Conservation (phyloP, 2,113 vertebrate genomes). For the Noctilio leporinus region DNA sequence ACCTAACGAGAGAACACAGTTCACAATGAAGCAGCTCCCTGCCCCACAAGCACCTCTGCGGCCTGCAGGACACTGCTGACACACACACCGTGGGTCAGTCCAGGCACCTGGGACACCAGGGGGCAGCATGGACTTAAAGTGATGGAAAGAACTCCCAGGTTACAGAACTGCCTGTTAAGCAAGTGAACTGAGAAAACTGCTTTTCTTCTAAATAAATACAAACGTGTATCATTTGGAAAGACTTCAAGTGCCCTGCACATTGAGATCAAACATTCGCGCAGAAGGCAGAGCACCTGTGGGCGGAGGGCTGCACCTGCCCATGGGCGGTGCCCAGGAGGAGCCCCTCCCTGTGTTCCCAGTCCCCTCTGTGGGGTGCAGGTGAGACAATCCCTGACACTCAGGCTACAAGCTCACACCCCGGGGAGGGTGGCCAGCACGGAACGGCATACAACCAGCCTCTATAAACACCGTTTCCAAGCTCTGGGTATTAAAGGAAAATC, state of each 20-base stretch:
- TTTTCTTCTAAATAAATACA: not conserved
- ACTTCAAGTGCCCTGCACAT: not conserved
- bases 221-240: not conserved
- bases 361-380: accelerated
- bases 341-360: accelerated
- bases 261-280: not conserved
- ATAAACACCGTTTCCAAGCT: accelerated
- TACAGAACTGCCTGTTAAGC: not conserved
- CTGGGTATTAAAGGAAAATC: not conserved
- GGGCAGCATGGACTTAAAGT: not conserved
- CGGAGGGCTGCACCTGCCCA: not conserved
- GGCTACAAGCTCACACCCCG: not conserved
- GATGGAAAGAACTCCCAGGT: not conserved
- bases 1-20: conserved; percentile 72
- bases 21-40: not conserved
- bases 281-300: accelerated
- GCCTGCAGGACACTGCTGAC: accelerated
- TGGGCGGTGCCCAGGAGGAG: too few relatives aligned
- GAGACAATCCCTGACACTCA: not conserved
- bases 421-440: too few relatives aligned
- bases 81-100: not conserved
- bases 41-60: not conserved
- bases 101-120: accelerated
- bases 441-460: not conserved
- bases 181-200: accelerated